Percentiles rank a stretch among this genome's conserved stretches.
Conservation (phyloP, 2,797 vertebrate species). For the Chelon auratus region DNA sequence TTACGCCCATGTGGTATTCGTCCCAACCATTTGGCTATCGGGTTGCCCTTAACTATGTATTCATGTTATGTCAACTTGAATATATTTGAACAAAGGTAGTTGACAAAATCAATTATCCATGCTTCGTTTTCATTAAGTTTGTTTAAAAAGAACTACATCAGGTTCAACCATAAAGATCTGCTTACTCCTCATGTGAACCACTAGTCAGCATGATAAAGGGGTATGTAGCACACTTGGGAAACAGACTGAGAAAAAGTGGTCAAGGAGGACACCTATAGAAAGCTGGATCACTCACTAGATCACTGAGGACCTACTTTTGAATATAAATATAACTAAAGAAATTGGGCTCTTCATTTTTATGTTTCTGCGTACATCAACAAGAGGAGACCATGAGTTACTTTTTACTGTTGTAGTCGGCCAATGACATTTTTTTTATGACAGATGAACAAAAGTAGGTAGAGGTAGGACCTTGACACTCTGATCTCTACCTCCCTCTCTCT, state of each 20-base stretch:
- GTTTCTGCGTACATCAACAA: no score
- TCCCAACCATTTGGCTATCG: background rate
- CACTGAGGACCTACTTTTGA: background rate
- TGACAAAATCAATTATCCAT: background rate
- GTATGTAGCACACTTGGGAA: background rate
- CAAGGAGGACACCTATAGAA: background rate
- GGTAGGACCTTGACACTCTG: conserved; percentile 42
- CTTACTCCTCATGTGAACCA: background rate
- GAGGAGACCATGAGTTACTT: conserved; percentile 12
- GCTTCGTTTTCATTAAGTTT: background rate
- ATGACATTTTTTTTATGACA: conserved; percentile 42
- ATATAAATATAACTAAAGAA: background rate
- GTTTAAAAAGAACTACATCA: background rate
- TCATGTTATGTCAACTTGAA: background rate
- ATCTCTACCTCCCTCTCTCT: conserved; percentile 15
- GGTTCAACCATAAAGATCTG: background rate
- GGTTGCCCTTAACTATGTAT: background rate
- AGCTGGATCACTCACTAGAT: background rate
- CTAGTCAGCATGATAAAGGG: background rate
- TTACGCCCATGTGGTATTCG: background rate
- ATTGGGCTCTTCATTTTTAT: background rate
- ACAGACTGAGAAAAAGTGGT: no score
- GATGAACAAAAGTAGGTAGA: conserved; percentile 41
- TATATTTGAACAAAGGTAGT: background rate
- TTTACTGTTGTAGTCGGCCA: conserved; percentile 2